Base-by-base conservation (phyloP, 2,797 vertebrate genomes). In the Salarias fasciatus region DNA sequence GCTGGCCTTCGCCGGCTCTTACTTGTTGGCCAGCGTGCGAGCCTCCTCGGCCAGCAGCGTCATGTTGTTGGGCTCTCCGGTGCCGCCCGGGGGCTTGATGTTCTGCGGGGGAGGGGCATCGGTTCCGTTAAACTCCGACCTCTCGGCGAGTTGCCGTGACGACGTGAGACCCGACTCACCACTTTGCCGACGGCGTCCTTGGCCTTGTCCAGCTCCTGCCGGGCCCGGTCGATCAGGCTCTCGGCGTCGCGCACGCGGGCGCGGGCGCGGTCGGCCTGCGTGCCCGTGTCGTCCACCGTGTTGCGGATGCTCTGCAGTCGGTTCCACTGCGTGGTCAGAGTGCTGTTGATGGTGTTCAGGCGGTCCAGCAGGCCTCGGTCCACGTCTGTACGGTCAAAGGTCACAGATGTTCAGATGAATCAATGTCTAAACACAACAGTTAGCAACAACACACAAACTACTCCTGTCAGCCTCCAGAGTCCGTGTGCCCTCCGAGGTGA, bases 11-110 rank as follows among this genome's bases (percentile, higher is more conserved):
- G 33, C 2, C 8, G 30, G 12, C 33, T 35, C 87, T 86, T 90
- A 98, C 97, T 95, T 96, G 55, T 98, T 94, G 0, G 97, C 96
- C 29, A 99, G 92, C 2, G 78, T 93, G 2, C 95, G 94, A 0
- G 97, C 97, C 74, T 99, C 97, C 86, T 98, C 97, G 4, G 97
- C 97, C 88, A 99, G 82, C 11, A 96, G 75, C 5, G 97, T 99
- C 96, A 99, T 97, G 86, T 99, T 99, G 91, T 95, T 99, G 0
- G 97, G 95, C 12, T 96, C 96, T 47, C 94, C 91, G 0, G 89
- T 73, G 14, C 93, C 92, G 2, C 93, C 92, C 0, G 95, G 94
- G 3, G 94, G 89, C 69, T 93, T 92, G 83, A 99, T 93, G 54
- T 97, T 95, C 97, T 99, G 75, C 4, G 1, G 10, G 47, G 0